Percentiles rank a stretch among this genome's conserved stretches.
These are phyloP conservation scores for Orthosia incerta DNA, from an alignment of 2,888 invertebrate species.

Conservation along the genomic window DNA sequence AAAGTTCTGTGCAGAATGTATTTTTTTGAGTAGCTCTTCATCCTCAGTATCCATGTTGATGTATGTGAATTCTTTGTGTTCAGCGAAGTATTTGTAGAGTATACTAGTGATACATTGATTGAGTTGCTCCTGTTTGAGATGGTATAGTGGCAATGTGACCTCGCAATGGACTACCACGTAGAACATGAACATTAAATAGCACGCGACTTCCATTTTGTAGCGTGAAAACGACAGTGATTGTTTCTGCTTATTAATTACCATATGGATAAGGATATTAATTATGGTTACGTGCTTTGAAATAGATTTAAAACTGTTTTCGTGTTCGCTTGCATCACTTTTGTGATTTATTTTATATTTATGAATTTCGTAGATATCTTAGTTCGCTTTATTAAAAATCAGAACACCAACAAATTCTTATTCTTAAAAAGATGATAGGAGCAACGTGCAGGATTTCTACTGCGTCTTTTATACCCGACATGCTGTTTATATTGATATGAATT, in stretches of 20 bases:
- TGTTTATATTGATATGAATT: background rate
- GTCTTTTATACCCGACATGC: no score
- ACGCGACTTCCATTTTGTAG: constrained; percentile 51
- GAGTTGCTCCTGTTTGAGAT: constrained; percentile 19
- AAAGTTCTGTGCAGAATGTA: constrained; percentile 31
- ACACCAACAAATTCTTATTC: background rate
- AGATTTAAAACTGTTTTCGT: constrained; percentile 6
- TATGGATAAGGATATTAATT: constrained; percentile 29
- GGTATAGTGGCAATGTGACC: constrained; percentile 1
- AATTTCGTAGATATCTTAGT: background rate
- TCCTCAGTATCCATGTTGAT: constrained; percentile 41
- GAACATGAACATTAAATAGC: constrained; percentile 30
- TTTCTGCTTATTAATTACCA: constrained; percentile 17
- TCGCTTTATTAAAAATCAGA: background rate
- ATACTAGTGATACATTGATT: constrained; percentile 43
- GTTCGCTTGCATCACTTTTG: background rate
- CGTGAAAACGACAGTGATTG: constrained; percentile 10
- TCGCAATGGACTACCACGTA: constrained; percentile 34
- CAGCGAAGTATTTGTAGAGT: constrained; percentile 46
- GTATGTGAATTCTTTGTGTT: constrained; percentile 52
- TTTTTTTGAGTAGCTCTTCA: constrained; percentile 40
- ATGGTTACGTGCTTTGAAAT: constrained; percentile 5
- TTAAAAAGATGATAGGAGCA: background rate
- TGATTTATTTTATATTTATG: constrained; percentile 1
- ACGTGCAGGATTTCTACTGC: background rate